These are phyloP conservation scores for Creontiades dilutus DNA, from an alignment of 2,888 invertebrate species.

Conservation along the genomic window DNA sequence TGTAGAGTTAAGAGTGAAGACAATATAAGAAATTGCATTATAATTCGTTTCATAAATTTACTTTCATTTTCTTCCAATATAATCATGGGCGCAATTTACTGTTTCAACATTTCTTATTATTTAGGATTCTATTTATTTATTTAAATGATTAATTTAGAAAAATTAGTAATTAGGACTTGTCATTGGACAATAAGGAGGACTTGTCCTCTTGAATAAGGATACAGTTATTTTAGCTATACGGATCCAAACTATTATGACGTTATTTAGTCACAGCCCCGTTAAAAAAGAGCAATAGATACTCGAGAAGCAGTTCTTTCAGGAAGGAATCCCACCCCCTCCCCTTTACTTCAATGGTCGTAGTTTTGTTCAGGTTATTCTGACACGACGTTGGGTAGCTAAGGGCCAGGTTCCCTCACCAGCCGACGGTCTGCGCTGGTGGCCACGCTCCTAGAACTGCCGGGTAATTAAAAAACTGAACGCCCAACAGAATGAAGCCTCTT, in stretches of 20 bases:
- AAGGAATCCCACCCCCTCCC: not conserved
- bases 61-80: too few species aligned
- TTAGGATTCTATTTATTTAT: not conserved
- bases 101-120: too few species aligned
- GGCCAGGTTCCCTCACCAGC: too few species aligned
- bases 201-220: not conserved
- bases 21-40: too few species aligned
- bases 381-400: too few species aligned
- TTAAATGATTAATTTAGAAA: not conserved
- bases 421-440: too few species aligned
- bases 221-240: not conserved
- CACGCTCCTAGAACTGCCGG: too few species aligned
- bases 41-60: too few species aligned
- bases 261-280: not conserved
- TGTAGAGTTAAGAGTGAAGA: too few species aligned
- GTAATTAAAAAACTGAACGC: too few species aligned
- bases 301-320: not conserved
- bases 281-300: not conserved
- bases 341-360: not conserved
- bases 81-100: too few species aligned
- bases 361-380: not conserved
- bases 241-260: not conserved
- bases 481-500: too few species aligned
- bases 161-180: not conserved
- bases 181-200: not conserved